A percentile compares a stretch with the other conserved stretches of the same genome.
These are phyloP conservation scores for Chrysomela aeneicollis DNA, from an alignment of 2,888 invertebrate species.

Conservation along the genomic window DNA sequence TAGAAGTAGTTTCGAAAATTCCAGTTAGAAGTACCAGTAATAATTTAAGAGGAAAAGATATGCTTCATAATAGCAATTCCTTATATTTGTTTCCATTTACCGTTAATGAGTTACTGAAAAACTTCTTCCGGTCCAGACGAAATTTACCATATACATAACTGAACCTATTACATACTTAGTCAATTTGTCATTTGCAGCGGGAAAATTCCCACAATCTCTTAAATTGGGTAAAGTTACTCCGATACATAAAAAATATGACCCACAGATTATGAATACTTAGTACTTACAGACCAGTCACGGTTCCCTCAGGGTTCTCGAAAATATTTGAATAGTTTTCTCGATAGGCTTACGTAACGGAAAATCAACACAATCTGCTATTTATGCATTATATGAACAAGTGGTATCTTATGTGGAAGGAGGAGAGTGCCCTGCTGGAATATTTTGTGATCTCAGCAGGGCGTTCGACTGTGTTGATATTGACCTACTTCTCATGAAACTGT, in stretches of 20 bases:
- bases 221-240: background rate
- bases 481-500: conserved; percentile 1
- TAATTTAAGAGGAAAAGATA: background rate
- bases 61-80: background rate
- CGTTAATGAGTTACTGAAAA: background rate
- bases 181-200: no score
- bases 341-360: background rate
- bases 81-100: background rate
- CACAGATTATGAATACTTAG: no score
- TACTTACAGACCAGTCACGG: no score
- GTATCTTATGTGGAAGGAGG: background rate
- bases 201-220: no score
- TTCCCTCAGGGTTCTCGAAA: no score
- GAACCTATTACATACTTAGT: background rate
- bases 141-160: background rate
- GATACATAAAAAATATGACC: background rate
- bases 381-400: background rate
- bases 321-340: no score
- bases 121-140: background rate
- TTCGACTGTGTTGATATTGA: conserved; percentile 1
- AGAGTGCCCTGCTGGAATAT: no score
- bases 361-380: background rate
- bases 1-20: background rate
- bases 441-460: background rate
- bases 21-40: background rate